phyloP scores from a whole-genome alignment of 2,797 vertebrate species.

The Sebastes umbrosus region DNA sequence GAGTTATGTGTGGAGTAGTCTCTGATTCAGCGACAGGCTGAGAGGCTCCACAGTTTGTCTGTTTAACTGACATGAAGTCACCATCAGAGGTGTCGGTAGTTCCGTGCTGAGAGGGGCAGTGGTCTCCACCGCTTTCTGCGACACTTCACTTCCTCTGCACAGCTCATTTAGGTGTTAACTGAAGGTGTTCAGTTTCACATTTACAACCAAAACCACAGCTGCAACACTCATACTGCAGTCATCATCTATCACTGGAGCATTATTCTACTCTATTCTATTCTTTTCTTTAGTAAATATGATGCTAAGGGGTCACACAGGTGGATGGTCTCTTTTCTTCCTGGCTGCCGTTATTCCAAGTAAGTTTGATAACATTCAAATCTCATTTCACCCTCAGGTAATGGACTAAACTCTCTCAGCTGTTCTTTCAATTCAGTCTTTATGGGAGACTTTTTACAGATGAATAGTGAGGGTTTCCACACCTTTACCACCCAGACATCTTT shows the following conservation, averaged over 20 bases:
- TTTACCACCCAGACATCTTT: not conserved
- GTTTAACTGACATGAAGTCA: not conserved
- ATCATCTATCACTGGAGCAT: not conserved
- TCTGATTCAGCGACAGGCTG: not conserved
- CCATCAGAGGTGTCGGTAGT: not conserved
- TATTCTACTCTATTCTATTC: not conserved
- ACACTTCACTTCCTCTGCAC: slow-evolving; percentile 39
- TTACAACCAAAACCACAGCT: slow-evolving; percentile 21
- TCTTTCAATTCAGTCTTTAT: not conserved
- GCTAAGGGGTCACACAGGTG: not conserved
- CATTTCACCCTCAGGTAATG: not conserved
- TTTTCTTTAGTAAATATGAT: not conserved
- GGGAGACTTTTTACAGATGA: not conserved
- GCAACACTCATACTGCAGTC: not conserved
- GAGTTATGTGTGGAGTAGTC: not conserved
- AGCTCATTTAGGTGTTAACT: not conserved
- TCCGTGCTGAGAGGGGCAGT: not conserved
- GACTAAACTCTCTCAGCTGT: not conserved
- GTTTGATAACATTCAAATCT: not conserved
- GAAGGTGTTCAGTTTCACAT: slow-evolving; percentile 34
- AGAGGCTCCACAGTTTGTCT: not conserved
- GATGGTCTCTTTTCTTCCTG: slow-evolving; percentile 41
- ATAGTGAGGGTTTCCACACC: not conserved
- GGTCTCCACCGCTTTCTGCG: not conserved
- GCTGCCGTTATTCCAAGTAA: slow-evolving; percentile 48